These are phyloP conservation scores for Acromyrmex echinatior DNA, from an alignment of 1,140 invertebrate species.

Conservation along the genomic window DNA sequence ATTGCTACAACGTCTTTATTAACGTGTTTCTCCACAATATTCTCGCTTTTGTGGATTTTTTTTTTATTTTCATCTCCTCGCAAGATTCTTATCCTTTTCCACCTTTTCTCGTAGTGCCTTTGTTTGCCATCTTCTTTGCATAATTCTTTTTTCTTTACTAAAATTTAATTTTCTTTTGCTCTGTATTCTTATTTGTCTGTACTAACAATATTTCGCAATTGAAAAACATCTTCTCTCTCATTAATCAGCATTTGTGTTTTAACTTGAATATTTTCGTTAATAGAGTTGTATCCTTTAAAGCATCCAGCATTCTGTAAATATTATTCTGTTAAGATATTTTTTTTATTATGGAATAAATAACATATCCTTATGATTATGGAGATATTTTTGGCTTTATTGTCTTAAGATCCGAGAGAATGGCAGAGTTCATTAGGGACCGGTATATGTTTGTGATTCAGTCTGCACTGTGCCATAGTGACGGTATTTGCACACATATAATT, in stretches of 20 bases:
- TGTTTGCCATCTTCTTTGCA: conserved; percentile 50
- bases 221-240: conserved; percentile 49
- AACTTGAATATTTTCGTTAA: conserved; percentile 53
- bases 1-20: conserved; percentile 51
- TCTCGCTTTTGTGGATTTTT: conserved; percentile 19
- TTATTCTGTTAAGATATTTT: conserved; percentile 7
- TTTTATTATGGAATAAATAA: conserved; percentile 50
- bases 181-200: conserved; percentile 42
- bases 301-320: background rate
- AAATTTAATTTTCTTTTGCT: conserved; percentile 35
- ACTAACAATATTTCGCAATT: conserved; percentile 44
- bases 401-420: conserved; percentile 72
- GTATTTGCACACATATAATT: conserved; percentile 82
- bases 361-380: background rate
- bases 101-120: conserved; percentile 36
- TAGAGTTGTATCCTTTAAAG: background rate
- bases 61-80: background rate
- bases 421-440: conserved; percentile 74
- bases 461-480: conserved; percentile 59
- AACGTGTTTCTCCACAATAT: conserved; percentile 50
- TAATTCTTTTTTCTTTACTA: conserved; percentile 15
- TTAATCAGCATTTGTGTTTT: conserved; percentile 49
- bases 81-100: conserved; percentile 43
- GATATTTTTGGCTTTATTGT: conserved; percentile 68
- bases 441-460: conserved; percentile 78